Evolutionary conservation across 1,140 invertebrate species (phyloP).

Genomic region (Cylas formicarius): DNA sequence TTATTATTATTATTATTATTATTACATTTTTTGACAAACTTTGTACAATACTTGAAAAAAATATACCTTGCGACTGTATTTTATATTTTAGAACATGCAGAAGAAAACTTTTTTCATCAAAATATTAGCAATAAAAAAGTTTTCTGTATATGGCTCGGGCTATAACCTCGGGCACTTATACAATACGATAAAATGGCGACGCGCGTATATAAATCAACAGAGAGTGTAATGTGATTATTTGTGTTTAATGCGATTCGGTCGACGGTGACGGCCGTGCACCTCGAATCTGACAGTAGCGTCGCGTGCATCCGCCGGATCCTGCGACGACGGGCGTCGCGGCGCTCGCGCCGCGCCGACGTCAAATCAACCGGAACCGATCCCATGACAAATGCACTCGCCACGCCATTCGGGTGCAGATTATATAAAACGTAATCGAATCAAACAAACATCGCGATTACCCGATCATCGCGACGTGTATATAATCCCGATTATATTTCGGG

Average conservation of each 20-base stretch:
- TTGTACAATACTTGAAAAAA: too few species aligned
- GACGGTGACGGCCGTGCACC: constrained; percentile 39
- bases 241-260: constrained; percentile 43
- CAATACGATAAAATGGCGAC: constrained; percentile 37
- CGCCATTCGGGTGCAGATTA: constrained; percentile 40
- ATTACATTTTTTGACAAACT: too few species aligned
- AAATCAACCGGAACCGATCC: constrained; percentile 41
- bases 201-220: constrained; percentile 39
- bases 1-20: too few species aligned
- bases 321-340: constrained; percentile 29
- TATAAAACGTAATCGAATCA: constrained; percentile 41
- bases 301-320: constrained; percentile 25
- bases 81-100: too few species aligned
- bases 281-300: constrained; percentile 35
- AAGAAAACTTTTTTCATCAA: too few species aligned
- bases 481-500: too few species aligned
- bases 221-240: constrained; percentile 43
- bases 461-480: too few species aligned
- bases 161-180: too few species aligned
- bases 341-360: constrained; percentile 34
- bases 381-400: constrained; percentile 43
- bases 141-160: too few species aligned
- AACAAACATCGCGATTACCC: constrained; percentile 39
- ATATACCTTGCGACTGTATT: too few species aligned
- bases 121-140: neutral